These are phyloP conservation scores for Drosophila baimaii DNA, from an alignment of 1,140 invertebrate species.

Conservation along the genomic window DNA sequence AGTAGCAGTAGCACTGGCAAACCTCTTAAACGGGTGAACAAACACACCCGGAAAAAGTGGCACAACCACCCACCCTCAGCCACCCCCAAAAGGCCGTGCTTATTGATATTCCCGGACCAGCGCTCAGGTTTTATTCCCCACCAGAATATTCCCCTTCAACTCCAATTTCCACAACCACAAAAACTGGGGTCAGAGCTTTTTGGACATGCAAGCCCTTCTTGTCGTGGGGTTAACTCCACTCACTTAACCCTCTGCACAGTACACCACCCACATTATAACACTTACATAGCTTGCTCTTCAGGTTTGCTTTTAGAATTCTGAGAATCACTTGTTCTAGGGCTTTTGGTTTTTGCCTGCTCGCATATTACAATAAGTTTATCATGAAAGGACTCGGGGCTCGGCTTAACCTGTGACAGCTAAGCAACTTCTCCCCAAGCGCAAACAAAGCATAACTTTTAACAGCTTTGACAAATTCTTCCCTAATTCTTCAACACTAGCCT, in stretches of 20 bases:
- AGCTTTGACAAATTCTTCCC: neutral
- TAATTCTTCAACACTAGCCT: neutral
- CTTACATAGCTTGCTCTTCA: neutral
- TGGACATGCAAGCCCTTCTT: slow-evolving; percentile 6
- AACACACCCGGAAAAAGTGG: neutral
- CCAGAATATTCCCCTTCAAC: neutral
- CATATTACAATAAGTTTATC: neutral
- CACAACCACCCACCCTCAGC: neutral
- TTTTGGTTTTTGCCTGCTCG: neutral
- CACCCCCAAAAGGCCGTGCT: neutral
- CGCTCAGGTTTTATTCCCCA: neutral
- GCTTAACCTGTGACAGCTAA: neutral
- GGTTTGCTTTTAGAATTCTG: neutral
- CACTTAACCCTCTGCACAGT: neutral
- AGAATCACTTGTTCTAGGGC: neutral
- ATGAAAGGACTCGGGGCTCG: neutral
- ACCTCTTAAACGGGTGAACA: slow-evolving; percentile 26
- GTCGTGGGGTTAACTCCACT: slow-evolving; percentile 7
- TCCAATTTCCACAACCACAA: neutral
- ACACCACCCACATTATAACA: neutral
- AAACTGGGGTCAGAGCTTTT: slow-evolving; percentile 7
- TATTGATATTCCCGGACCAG: slow-evolving; percentile 28
- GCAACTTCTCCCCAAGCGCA: neutral
- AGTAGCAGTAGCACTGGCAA: slow-evolving; percentile 10
- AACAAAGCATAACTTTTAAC: slow-evolving; percentile 7